These are phyloP conservation scores for Peromyscus californicus DNA, from an alignment of 2,113 vertebrate genomes.

Conservation along the genomic window DNA sequence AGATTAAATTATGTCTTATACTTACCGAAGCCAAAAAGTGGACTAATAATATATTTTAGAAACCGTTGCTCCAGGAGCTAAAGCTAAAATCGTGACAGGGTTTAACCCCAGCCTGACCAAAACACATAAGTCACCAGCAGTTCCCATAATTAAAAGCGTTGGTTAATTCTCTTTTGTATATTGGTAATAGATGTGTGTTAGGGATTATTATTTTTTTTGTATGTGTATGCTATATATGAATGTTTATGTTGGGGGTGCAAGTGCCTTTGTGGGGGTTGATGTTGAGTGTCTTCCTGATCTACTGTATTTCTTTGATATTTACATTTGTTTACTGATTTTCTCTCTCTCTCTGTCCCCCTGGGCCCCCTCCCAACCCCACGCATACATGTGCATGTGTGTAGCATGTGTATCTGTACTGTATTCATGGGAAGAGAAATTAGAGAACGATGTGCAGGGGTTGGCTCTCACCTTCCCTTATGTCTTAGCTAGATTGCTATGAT, in stretches of 20 bases:
- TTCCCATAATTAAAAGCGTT: neutral
- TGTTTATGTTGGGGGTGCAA: neutral
- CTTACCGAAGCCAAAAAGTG: constrained; percentile 68
- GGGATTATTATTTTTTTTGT: neutral
- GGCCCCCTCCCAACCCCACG: too few species aligned
- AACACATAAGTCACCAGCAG: neutral
- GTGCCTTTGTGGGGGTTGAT: neutral
- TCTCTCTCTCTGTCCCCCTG: neutral
- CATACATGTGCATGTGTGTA: neutral
- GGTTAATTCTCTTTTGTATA: constrained; percentile 43
- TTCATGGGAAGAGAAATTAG: too few species aligned
- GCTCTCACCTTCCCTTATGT: neutral
- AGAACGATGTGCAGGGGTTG: fast-evolving
- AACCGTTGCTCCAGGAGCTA: constrained; percentile 17
- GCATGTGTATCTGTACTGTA: neutral
- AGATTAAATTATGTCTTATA: constrained; percentile 72
- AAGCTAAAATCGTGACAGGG: neutral
- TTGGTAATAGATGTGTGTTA: neutral
- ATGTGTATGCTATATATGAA: neutral
- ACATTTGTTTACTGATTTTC: neutral
- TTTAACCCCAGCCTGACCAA: constrained; percentile 44
- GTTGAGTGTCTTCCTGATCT: neutral
- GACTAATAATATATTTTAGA: constrained; percentile 70
- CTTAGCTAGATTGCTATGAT: neutral
- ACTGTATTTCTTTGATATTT: neutral